Conservation (phyloP, 2,888 invertebrate genomes). For the Dastarcus helophoroides region DNA sequence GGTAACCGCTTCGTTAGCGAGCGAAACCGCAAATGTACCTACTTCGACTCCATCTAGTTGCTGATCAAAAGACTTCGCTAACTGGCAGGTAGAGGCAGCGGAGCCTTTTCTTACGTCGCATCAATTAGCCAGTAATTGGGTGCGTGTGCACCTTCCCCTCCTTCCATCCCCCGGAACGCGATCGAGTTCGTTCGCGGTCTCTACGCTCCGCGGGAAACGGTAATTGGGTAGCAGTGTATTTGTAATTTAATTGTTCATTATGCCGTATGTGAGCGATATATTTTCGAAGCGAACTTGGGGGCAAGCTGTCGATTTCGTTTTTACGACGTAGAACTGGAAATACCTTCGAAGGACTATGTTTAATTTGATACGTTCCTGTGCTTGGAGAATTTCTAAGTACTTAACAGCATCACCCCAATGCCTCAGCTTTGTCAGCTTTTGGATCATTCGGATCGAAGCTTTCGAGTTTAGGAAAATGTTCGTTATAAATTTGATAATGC, state of each 20-base stretch:
- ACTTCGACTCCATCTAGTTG: constrained; percentile 1
- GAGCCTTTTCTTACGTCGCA: constrained; percentile 17
- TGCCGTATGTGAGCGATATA: constrained; percentile 23
- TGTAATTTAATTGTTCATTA: constrained; percentile 36
- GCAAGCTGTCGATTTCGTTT: constrained; percentile 7
- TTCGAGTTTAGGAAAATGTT: no score
- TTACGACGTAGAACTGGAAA: no score
- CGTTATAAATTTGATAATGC: no score
- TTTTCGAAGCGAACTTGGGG: constrained; percentile 7
- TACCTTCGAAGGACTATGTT: no score
- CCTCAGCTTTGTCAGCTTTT: no score
- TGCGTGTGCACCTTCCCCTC: constrained; percentile 13
- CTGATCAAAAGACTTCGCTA: constrained; percentile 1
- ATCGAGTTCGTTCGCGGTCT: constrained; percentile 18
- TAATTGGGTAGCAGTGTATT: constrained; percentile 34
- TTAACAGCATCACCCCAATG: no score
- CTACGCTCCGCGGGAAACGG: constrained; percentile 29
- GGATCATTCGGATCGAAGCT: no score
- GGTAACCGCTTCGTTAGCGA: constrained; percentile 1
- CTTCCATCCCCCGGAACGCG: constrained; percentile 8
- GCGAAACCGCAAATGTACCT: neutral
- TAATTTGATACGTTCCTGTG: no score
- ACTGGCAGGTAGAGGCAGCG: no score
- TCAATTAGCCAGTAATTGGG: constrained; percentile 22
- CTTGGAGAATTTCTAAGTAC: no score